phyloP scores from a whole-genome alignment of 1,140 invertebrate genomes.

The Heliothis virescens region DNA sequence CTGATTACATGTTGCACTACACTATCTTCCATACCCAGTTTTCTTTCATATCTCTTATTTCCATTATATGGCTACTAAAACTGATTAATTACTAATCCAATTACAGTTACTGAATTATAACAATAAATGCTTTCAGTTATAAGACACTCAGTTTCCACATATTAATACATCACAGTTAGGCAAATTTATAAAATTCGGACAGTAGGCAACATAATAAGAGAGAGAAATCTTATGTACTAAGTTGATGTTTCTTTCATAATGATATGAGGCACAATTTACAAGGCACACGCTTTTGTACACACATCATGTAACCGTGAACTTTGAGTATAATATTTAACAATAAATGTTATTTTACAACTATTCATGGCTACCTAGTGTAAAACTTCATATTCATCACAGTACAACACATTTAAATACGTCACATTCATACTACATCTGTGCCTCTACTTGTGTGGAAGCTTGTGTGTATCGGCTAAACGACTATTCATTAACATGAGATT shows the following conservation, averaged over 20 bases:
- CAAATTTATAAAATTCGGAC: conserved; percentile 3
- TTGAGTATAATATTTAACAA: conserved; percentile 37
- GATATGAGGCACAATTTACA: conserved; percentile 42
- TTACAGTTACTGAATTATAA: conserved; percentile 13
- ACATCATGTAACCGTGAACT: conserved; percentile 11
- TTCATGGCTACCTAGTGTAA: conserved; percentile 8
- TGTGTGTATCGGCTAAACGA: conserved; percentile 21
- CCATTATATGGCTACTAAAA: neutral
- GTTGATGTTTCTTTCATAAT: conserved; percentile 16
- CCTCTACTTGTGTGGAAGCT: conserved; percentile 32
- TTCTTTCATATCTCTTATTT: too few relatives aligned
- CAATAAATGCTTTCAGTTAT: neutral
- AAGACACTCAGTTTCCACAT: conserved; percentile 32
- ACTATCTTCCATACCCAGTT: too few relatives aligned
- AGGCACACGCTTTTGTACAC: conserved; percentile 38
- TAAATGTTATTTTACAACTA: conserved; percentile 35
- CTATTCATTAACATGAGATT: conserved; percentile 15
- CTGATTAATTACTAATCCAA: conserved; percentile 14
- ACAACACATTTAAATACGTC: conserved; percentile 12
- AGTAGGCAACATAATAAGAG: neutral
- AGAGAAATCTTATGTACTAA: conserved; percentile 17
- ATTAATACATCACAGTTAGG: conserved; percentile 21
- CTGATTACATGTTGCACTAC: too few relatives aligned
- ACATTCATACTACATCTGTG: conserved; percentile 3
- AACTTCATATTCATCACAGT: conserved; percentile 28